Conservation (phyloP, 2,888 invertebrate species). For the Xylota sylvarum region DNA sequence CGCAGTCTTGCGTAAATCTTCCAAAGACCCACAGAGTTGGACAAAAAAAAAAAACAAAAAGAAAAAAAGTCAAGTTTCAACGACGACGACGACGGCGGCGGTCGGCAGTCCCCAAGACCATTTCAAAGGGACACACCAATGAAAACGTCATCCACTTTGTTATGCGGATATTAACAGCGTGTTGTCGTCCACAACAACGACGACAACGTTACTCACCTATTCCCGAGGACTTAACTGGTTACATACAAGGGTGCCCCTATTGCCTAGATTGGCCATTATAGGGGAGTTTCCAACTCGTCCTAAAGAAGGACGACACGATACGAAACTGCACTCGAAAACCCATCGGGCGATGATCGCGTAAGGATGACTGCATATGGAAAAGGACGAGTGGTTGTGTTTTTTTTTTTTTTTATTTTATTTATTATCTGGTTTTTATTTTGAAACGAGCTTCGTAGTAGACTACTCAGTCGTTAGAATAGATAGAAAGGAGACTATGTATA, state of each 20-base stretch:
- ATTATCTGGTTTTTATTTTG: not conserved
- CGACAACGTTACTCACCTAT: conserved; percentile 30
- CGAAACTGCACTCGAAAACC: conserved; percentile 46
- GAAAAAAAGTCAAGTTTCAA: not conserved
- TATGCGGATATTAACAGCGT: conserved; percentile 49
- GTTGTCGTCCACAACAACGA: conserved; percentile 56
- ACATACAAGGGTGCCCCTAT: not conserved
- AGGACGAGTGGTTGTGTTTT: not conserved
- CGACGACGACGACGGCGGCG: not conserved
- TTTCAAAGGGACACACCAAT: conserved; percentile 1
- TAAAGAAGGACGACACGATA: not conserved
- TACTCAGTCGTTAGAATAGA: not conserved
- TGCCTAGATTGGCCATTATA: not conserved
- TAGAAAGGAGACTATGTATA: not conserved
- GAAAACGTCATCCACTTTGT: conserved; percentile 49
- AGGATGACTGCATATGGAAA: conserved; percentile 32
- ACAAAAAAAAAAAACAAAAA: conserved; percentile 32
- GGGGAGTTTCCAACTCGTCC: not conserved
- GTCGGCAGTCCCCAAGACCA: not conserved
- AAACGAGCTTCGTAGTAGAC: not conserved
- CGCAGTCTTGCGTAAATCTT: conserved; percentile 67
- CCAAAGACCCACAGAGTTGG: conserved; percentile 1
- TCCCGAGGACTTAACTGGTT: conserved; percentile 25
- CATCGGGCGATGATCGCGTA: conserved; percentile 46
- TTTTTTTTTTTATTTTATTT: conserved; percentile 31